Conservation (phyloP, 2,797 vertebrate genomes). For the Leucoraja ocellata region DNA sequence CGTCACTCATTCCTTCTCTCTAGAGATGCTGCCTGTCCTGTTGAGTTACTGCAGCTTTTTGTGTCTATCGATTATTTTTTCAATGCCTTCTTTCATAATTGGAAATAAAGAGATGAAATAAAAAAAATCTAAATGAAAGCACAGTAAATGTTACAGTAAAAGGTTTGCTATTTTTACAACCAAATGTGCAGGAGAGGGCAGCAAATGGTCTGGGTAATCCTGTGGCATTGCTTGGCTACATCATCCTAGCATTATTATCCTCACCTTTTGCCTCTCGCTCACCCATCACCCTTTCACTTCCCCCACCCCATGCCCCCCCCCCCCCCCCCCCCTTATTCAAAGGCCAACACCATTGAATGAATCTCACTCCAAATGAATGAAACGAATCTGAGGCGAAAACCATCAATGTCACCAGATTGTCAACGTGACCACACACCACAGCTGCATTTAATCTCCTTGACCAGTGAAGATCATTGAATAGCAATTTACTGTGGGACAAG, state of each 20-base stretch:
- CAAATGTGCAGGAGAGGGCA: background rate
- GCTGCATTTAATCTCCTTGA: background rate
- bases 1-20: too few relatives aligned
- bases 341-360: background rate
- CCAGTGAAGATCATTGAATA: background rate
- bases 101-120: background rate
- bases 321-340: background rate
- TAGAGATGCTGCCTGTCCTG: too few relatives aligned
- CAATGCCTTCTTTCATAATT: background rate
- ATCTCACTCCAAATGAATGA: constrained; percentile 15
- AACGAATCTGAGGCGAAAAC: background rate
- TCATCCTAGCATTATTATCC: background rate
- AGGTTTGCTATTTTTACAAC: background rate
- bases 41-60: too few relatives aligned
- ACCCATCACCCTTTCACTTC: background rate
- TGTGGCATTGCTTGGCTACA: background rate
- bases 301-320: too few relatives aligned
- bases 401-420: background rate
- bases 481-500: too few relatives aligned
- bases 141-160: background rate
- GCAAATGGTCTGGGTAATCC: background rate
- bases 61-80: too few relatives aligned
- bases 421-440: background rate
- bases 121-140: background rate
- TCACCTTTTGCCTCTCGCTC: background rate